Percentiles rank a stretch among this genome's conserved stretches.
These are phyloP conservation scores for Scalopus aquaticus DNA, from an alignment of 2,113 vertebrate species.

Conservation along the genomic window DNA sequence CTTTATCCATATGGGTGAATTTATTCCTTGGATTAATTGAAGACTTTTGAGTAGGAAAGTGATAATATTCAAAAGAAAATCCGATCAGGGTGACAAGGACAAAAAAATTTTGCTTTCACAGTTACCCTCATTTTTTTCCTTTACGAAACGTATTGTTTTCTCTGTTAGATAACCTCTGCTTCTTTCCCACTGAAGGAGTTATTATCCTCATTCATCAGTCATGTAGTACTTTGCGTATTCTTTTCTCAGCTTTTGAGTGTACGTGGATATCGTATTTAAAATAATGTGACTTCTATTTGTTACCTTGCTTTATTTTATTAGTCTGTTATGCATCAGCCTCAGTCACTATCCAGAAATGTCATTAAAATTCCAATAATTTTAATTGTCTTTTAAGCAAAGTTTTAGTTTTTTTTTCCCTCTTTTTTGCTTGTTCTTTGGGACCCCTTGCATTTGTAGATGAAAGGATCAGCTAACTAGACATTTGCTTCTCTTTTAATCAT, in stretches of 20 bases:
- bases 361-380: background rate
- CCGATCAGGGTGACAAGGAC: background rate
- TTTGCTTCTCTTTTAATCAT: background rate
- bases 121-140: background rate
- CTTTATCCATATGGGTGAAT: background rate
- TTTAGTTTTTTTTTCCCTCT: background rate
- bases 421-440: conserved; percentile 30
- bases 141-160: background rate
- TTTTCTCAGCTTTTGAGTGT: background rate
- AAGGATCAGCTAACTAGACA: conserved; percentile 18
- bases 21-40: conserved; percentile 36
- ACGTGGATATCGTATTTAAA: background rate
- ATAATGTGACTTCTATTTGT: background rate
- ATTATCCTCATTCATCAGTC: background rate
- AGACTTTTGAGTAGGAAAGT: background rate
- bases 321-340: background rate
- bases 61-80: background rate
- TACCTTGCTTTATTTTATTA: conserved; percentile 3
- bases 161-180: background rate
- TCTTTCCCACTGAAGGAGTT: background rate
- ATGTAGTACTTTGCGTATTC: background rate
- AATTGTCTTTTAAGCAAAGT: conserved; percentile 20
- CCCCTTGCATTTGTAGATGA: background rate
- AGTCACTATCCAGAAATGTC: background rate
- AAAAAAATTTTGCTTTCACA: background rate